These are phyloP conservation scores for Diaprepes abbreviatus DNA, from an alignment of 2,888 invertebrate genomes.

Conservation along the genomic window DNA sequence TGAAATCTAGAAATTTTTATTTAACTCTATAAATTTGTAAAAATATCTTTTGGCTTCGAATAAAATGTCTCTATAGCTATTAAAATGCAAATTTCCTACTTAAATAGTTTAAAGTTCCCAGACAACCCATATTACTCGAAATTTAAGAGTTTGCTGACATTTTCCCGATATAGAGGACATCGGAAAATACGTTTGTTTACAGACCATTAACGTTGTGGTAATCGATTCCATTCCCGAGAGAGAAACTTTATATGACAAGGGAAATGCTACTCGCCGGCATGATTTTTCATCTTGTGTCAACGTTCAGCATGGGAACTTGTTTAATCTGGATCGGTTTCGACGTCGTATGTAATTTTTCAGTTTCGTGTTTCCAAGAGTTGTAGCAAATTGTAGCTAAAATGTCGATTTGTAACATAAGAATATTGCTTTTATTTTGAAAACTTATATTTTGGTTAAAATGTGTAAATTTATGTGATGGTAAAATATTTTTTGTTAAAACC, in stretches of 20 bases:
- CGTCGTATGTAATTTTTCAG: not conserved
- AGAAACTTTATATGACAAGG: slow-evolving; percentile 20
- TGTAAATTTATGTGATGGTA: too few species aligned
- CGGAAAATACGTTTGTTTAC: slow-evolving; percentile 36
- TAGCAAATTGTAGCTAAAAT: not conserved
- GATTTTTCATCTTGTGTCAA: slow-evolving; percentile 28
- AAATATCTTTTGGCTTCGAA: too few species aligned
- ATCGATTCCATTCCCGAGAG: slow-evolving; percentile 30
- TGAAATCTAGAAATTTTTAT: too few species aligned
- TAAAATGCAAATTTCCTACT: not conserved
- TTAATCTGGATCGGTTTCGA: slow-evolving; percentile 23
- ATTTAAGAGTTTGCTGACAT: slow-evolving; percentile 8
- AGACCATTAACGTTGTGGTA: slow-evolving; percentile 32
- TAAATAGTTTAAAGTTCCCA: not conserved
- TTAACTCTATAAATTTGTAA: too few species aligned
- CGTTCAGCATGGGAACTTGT: slow-evolving; percentile 17
- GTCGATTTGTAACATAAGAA: slow-evolving; percentile 1
- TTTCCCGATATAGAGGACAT: slow-evolving; percentile 24
- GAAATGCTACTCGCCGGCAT: slow-evolving; percentile 6
- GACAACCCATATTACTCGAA: not conserved
- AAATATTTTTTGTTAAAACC: too few species aligned
- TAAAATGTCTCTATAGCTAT: not conserved
- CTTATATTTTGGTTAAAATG: too few species aligned
- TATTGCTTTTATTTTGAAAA: too few species aligned
- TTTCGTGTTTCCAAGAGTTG: not conserved